Evolutionary conservation across 2,113 vertebrate genomes (phyloP).

Genomic region (Uropsilus gracilis): DNA sequence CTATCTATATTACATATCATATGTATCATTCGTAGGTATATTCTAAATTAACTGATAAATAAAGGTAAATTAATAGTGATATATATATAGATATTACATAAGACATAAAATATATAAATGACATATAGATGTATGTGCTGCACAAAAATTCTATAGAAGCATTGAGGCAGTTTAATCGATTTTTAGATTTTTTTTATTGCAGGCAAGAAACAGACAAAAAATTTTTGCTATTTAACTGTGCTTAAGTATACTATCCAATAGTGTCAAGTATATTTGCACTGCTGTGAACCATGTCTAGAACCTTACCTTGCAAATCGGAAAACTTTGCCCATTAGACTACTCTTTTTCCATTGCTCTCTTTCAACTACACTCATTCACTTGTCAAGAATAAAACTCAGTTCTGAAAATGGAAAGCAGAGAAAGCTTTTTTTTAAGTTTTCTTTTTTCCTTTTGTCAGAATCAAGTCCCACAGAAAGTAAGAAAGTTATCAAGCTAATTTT

Average conservation of each 20-base stretch:
- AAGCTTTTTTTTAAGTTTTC: conserved; percentile 12
- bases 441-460: neutral
- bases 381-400: conserved; percentile 1
- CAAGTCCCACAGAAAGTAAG: neutral
- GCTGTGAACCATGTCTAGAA: neutral
- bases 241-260: neutral
- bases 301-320: neutral
- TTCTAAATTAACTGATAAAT: neutral
- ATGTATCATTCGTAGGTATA: neutral
- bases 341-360: neutral
- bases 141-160: neutral
- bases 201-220: neutral
- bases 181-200: neutral
- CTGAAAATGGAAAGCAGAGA: neutral
- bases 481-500: conserved; percentile 3
- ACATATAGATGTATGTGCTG: neutral
- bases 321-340: neutral
- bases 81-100: too few species aligned
- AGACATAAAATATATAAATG: neutral
- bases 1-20: neutral
- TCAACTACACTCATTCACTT: neutral
- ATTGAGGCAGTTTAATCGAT: neutral
- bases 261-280: neutral
- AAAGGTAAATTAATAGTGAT: neutral
- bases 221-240: neutral